phyloP scores from a whole-genome alignment of 2,888 invertebrate genomes.

The Spilarctia lutea region DNA sequence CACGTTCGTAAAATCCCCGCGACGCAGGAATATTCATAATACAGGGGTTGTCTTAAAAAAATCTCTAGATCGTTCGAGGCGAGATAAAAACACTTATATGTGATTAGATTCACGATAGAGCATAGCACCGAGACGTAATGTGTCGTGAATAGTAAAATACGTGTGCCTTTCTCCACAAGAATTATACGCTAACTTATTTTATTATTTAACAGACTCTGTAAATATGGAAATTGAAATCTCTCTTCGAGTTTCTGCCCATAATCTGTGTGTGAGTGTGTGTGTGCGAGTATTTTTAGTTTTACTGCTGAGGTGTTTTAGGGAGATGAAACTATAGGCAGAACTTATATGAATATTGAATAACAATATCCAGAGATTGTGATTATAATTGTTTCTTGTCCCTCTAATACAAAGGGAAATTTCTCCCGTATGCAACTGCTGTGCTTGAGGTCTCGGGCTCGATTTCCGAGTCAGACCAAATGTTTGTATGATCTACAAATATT shows the following conservation, averaged over 20 bases:
- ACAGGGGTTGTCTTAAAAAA: too few relatives aligned
- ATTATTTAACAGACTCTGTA: conserved; percentile 13
- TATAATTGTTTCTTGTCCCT: too few relatives aligned
- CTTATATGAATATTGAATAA: neutral
- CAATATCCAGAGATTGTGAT: neutral
- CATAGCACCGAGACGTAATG: neutral
- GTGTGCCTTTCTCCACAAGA: conserved; percentile 14
- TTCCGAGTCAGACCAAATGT: too few relatives aligned
- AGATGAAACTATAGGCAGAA: neutral
- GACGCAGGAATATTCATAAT: too few relatives aligned
- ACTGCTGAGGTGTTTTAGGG: neutral
- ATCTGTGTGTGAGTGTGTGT: too few relatives aligned
- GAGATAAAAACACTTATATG: neutral
- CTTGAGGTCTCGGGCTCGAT: too few relatives aligned
- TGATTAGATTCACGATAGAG: conserved; percentile 10
- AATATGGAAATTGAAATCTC: conserved; percentile 17
- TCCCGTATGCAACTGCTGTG: too few relatives aligned
- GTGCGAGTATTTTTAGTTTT: neutral
- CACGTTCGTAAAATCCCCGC: too few relatives aligned
- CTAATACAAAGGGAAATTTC: too few relatives aligned
- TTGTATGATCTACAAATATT: too few relatives aligned
- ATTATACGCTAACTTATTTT: conserved; percentile 10
- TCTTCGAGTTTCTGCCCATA: conserved; percentile 6
- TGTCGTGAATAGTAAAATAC: conserved; percentile 6
- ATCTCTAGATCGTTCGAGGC: too few relatives aligned